A percentile compares a stretch with the other conserved stretches of the same genome.
These are phyloP conservation scores for Synanthedon myopaeformis DNA, from an alignment of 2,888 invertebrate species.

Conservation along the genomic window DNA sequence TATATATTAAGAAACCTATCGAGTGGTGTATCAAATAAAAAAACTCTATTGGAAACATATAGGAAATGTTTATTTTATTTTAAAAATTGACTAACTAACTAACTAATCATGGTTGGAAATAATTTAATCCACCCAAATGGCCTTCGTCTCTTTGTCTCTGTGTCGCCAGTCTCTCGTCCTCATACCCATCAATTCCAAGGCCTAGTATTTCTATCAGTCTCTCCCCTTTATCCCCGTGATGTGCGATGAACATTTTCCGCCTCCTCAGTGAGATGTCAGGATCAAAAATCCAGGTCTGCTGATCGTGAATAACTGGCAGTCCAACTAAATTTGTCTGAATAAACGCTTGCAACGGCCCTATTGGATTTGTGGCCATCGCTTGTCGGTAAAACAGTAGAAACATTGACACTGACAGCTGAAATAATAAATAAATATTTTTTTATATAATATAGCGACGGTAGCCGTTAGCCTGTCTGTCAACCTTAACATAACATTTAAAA, in stretches of 20 bases:
- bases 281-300: conserved; percentile 73
- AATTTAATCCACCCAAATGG: conserved; percentile 66
- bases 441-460: too few species aligned
- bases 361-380: conserved; percentile 17
- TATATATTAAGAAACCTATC: too few species aligned
- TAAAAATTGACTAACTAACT: neutral
- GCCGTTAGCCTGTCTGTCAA: neutral
- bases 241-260: conserved; percentile 69
- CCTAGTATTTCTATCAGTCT: conserved; percentile 75
- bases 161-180: conserved; percentile 57
- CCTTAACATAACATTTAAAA: too few species aligned
- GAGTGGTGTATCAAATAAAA: too few species aligned
- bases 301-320: conserved; percentile 70
- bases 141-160: conserved; percentile 70
- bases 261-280: conserved; percentile 73
- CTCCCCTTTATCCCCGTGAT: conserved; percentile 74
- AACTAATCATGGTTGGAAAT: conserved; percentile 25
- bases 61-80: neutral
- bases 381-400: conserved; percentile 24
- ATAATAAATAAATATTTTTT: conserved; percentile 7
- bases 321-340: conserved; percentile 71
- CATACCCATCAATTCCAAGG: conserved; percentile 73
- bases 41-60: too few species aligned
- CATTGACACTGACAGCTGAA: conserved; percentile 29
- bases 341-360: conserved; percentile 39